phyloP scores from a whole-genome alignment of 2,113 vertebrate genomes.

The Perccottus glenii region DNA sequence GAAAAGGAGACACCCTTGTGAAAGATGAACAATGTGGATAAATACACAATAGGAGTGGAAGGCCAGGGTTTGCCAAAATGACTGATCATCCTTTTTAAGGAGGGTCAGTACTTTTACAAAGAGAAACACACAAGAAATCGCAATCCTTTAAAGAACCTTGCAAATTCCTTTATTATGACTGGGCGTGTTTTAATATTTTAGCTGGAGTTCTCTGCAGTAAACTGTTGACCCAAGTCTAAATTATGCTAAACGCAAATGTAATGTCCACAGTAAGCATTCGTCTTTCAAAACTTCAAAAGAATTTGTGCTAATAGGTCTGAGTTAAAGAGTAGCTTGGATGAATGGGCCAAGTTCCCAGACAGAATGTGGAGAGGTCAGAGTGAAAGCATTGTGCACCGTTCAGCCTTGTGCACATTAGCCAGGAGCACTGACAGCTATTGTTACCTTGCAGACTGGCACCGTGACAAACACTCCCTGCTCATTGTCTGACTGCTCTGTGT shows the following conservation, averaged over 20 bases:
- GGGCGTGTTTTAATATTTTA: background rate
- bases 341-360: constrained; percentile 29
- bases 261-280: background rate
- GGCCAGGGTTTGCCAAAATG: background rate
- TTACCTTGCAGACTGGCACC: constrained; percentile 42
- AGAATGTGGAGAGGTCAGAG: constrained; percentile 21
- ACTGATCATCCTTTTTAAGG: constrained; percentile 12
- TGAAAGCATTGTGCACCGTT: constrained; percentile 21
- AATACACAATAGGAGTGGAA: constrained; percentile 32
- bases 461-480: constrained; percentile 29
- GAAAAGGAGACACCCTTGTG: background rate
- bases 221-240: background rate
- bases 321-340: constrained; percentile 4
- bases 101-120: no score
- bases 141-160: background rate
- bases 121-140: background rate
- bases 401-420: constrained; percentile 13
- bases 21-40: background rate
- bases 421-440: constrained; percentile 49
- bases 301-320: constrained; percentile 4
- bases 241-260: background rate
- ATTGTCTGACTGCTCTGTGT: constrained; percentile 3
- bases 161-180: background rate
- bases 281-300: background rate
- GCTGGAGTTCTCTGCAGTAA: background rate